Percentiles rank a stretch among this genome's conserved stretches.
phyloP scores from a whole-genome alignment of 2,113 vertebrate genomes.

The Oenanthe oenanthe region DNA sequence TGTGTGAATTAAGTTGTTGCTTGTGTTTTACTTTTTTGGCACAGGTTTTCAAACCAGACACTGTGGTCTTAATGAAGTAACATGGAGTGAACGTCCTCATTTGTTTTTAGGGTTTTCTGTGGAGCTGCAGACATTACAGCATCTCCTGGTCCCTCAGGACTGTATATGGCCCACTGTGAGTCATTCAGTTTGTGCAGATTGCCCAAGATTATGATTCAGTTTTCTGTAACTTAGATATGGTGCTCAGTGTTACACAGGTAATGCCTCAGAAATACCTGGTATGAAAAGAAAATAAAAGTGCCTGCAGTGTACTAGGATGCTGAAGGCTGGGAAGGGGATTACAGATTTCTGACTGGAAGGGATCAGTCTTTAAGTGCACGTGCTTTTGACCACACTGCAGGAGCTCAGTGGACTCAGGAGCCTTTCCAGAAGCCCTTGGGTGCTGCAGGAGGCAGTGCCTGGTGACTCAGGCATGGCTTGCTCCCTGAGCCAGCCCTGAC shows the following conservation, averaged over 20 bases:
- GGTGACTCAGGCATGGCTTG: neutral
- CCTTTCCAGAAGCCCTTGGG: neutral
- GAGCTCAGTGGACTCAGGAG: fast-evolving
- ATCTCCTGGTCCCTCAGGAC: neutral
- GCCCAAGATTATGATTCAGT: neutral
- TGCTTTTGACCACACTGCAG: neutral
- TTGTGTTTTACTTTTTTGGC: neutral
- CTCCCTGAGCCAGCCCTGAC: neutral
- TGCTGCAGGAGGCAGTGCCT: neutral
- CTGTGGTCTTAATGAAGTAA: neutral
- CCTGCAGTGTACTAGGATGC: neutral
- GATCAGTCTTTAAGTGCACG: neutral
- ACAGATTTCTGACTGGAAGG: neutral
- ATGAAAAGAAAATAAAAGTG: neutral
- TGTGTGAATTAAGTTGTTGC: neutral
- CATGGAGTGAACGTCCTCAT: fast-evolving
- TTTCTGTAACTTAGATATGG: neutral
- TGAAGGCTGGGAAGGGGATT: neutral
- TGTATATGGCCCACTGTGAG: neutral
- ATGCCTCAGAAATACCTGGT: neutral
- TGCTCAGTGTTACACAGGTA: neutral
- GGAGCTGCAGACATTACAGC: constrained; percentile 36
- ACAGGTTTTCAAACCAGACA: neutral
- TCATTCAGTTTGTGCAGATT: neutral
- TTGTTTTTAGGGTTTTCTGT: neutral